Base-by-base conservation (phyloP, 2,888 invertebrate species). In the Caenorhabditis sinica region DNA sequence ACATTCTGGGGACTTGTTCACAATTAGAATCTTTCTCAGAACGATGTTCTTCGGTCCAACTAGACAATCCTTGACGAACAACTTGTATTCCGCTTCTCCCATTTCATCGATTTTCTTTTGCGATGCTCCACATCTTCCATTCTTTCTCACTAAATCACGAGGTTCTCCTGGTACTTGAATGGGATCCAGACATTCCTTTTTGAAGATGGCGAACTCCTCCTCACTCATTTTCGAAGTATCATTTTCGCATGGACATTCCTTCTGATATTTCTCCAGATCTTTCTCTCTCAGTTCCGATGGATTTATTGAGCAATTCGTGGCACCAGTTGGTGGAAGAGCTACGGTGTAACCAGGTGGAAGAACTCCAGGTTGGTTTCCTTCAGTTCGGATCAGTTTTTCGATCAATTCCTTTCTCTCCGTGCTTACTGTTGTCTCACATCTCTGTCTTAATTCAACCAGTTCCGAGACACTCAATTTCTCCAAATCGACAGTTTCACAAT, bases 201-300 rank as follows among this genome's bases (percentile, higher is more conserved):
- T 72, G 65, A 80, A 80, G 20, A 20, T 45, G 20, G 25, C 53
- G 4, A 72, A 72, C 23, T 80, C 65, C 11, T 65, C 28, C 17
- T 40, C 49, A 28, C 15, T 65, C 79, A 79, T 79, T 33, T 56
- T 56, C 11, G 56, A 65, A n/a, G 56, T 43, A 45, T 79, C 72
- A 17, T 69, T 66, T 51, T 82, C 81, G 63, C 81, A 82, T 33
- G 81, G 81, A 68, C 81, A 82, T 25, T 68, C 63, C 45, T 69
- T 75, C 28, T 43, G 25, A 45, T 63, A 82, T 23, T 69, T 68
- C n/a, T 74, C 69, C 6, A 60, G 20, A 15, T 33, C 69, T 2
- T 2, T 49, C 4, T 49, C 56, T 23, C 40, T 75, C 43, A 74
- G 20, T 30, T 69, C 60, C 13, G 74, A 74, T 30, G 69, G 69